These are phyloP conservation scores for Argyra leucocephala DNA, from an alignment of 2,888 invertebrate species.

Conservation along the genomic window DNA sequence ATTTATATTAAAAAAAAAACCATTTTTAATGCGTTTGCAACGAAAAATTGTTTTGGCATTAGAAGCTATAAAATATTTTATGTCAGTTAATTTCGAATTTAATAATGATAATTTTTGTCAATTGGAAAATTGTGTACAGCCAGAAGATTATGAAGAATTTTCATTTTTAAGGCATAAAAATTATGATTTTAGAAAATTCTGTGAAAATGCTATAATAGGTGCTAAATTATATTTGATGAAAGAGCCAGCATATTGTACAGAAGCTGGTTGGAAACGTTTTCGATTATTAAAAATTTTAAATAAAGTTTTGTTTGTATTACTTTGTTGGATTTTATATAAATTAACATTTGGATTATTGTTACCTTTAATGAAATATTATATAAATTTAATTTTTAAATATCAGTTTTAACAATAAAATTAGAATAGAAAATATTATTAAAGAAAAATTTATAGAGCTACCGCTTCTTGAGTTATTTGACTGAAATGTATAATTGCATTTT, in stretches of 20 bases:
- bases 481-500: no score
- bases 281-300: not conserved
- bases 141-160: slow-evolving; percentile 13
- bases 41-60: not conserved
- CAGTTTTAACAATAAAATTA: no score
- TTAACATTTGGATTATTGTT: not conserved
- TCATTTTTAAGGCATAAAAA: not conserved
- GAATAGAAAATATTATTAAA: no score
- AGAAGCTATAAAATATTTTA: not conserved
- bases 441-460: no score
- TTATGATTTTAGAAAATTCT: not conserved
- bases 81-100: slow-evolving; percentile 58
- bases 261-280: not conserved
- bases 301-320: not conserved
- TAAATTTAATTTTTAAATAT: not conserved
- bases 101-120: slow-evolving; percentile 48
- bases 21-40: not conserved
- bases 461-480: no score
- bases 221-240: not conserved
- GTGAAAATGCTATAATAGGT: not conserved
- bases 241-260: not conserved
- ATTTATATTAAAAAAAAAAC: not conserved
- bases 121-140: slow-evolving; percentile 21
- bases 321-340: not conserved
- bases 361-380: not conserved